Base-by-base conservation (phyloP, 2,797 vertebrate species). In the Hydrophis major region DNA sequence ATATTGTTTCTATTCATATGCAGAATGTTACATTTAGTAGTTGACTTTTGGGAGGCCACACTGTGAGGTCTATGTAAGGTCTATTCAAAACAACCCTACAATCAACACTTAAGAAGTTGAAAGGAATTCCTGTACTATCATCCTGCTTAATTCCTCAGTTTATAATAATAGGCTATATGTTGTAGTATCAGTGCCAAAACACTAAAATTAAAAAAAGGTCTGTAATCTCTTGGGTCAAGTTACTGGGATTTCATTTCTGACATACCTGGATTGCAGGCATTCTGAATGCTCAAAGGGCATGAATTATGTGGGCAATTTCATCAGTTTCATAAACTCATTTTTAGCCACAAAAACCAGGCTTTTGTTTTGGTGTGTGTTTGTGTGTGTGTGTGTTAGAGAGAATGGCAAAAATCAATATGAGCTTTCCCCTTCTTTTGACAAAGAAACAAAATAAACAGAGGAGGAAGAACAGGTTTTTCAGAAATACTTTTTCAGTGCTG, bases 401-500 rank as follows among this genome's bases (percentile, higher is more conserved):
- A 50, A 50, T 50, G 50, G 50, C 50, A 50, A 50, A 50, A 27
- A 74, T 11, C 90, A 53, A 69, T 0, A 0, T 1, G 6, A 22
- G 42, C 22, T 42, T 87, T 59, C 1, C 0, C 13, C 42, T 11
- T 18, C 13, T 37, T 87, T 88, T 4, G 1, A 95, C 95, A 94
- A 96, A 95, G 53, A 18, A 94, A 94, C 96, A 96, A 87, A 8
- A 28, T 0, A 37, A 0, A 8, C 2, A 13, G 1, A 0, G 0
- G 83, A n/a, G 32, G 32, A 94, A 88, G 88, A 78, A 94, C 94
- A 95, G 95, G 61, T 50, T 91, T n/a, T 61, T 91, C 94, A 0
- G 2, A 91, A 94, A 89, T 78, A 55, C 27, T 6, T 16, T 32
- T 94, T 63, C 16, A 93, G 10, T 90, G 20, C 59, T 0, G 0